Conservation (phyloP, 64 coral and sea anemone genomes). For the Orbicella faveolata region DNA sequence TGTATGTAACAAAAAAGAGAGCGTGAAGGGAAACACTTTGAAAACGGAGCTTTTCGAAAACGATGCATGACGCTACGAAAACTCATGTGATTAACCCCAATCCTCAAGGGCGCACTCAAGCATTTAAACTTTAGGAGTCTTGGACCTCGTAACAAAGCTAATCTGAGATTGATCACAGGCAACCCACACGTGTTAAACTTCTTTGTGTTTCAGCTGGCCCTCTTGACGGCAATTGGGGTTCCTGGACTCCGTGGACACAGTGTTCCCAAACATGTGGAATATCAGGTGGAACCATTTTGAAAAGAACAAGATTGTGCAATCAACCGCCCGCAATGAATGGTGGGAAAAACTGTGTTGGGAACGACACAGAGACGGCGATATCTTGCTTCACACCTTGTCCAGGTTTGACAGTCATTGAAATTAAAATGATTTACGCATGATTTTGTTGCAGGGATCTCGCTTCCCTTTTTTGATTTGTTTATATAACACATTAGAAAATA, state of each 20-base stretch:
- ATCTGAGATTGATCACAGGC: background rate
- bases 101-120: no score
- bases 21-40: no score
- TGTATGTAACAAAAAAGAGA: no score
- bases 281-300: conserved; percentile 26
- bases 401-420: background rate
- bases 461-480: no score
- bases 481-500: no score
- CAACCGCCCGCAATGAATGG: conserved; percentile 71
- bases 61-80: no score
- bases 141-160: background rate
- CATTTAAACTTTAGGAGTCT: no score
- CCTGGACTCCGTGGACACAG: conserved; percentile 51
- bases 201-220: conserved; percentile 8
- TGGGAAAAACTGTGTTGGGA: conserved; percentile 54
- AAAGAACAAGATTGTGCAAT: conserved; percentile 54
- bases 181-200: background rate
- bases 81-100: no score
- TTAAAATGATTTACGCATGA: no score
- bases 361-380: conserved; percentile 48
- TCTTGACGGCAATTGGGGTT: conserved; percentile 55
- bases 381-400: conserved; percentile 63
- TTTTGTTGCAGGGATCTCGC: no score
- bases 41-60: no score
- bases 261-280: conserved; percentile 70